Evolutionary conservation across 1,140 invertebrate species (phyloP), one percentile per base, ranked within the genome.

Genomic region (Apis dorsata): DNA sequence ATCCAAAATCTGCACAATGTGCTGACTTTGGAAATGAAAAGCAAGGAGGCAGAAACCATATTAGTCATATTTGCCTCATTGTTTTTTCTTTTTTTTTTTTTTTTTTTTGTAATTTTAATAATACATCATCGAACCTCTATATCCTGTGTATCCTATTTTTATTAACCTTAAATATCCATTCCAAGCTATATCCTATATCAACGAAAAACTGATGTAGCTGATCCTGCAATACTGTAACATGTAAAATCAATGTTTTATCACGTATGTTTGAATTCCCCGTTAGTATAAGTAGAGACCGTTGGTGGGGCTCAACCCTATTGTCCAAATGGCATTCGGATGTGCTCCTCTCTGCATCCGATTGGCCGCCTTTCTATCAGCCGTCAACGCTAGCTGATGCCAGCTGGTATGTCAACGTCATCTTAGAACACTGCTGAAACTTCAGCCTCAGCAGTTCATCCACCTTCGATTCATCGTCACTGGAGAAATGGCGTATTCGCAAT

Each of bases 261-360:
- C 89, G 88, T 93, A 86, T 94, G 89, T 94, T 94, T 94, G 93
- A 94, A 94, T 94, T 94, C 93, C 92, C 93, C 93, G 93, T 94
- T 94, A 94, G 92, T 93, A 93, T 94, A 94, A 94, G 93, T 94
- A 94, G 93, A 94, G 93, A 93, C 91, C 92, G 91, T 93, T 94
- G 93, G 91, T 91, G 92, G 91, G 92, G 92, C 90, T 92, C 93
- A 92, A 94, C 93, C 93, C 90, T 93, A 92, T 93, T 92, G 92
- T 93, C 92, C 92, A 93, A 94, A 92, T 93, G 93, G 92, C 93
- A 93, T 91, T 94, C 91, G 93, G 93, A 93, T 93, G 91, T 92
- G 88, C 91, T 91, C 90, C 90, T 91, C 89, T 91, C 91, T 88
- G 86, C 92, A 93, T 93, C 93, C 92, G 92, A 92, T 92, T 93